phyloP scores from a whole-genome alignment of 64 coral and sea anemone genomes.

The Porites australiensis region DNA sequence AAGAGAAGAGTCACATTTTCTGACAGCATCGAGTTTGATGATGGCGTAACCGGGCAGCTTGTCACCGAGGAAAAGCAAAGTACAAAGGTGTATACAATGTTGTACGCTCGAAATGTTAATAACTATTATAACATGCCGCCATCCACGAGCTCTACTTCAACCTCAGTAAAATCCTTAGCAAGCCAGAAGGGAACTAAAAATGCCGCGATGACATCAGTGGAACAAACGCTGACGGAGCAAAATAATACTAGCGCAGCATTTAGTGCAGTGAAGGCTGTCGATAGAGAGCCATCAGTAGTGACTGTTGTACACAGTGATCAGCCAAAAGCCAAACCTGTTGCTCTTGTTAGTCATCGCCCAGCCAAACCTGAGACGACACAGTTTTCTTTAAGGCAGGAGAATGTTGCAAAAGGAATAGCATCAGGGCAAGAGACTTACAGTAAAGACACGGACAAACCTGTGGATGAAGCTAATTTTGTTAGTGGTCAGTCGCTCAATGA shows the following conservation, averaged over 20 bases:
- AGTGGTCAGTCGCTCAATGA: conserved; percentile 49
- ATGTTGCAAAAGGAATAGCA: not conserved
- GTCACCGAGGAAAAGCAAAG: conserved; percentile 89
- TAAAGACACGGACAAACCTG: not conserved
- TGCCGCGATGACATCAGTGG: not conserved
- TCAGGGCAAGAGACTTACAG: not conserved
- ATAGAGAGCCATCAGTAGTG: not conserved
- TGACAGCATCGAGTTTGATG: conserved; percentile 98
- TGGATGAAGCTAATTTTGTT: not conserved
- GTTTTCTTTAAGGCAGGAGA: not conserved
- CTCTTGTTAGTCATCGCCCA: not conserved
- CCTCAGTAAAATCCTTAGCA: not conserved
- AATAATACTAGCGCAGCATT: not conserved
- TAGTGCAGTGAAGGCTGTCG: not conserved
- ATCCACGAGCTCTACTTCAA: conserved; percentile 9
- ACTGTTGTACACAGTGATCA: conserved; percentile 27
- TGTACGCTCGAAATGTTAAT: conserved; percentile 59
- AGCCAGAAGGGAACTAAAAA: not conserved
- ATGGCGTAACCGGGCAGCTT: conserved; percentile 93
- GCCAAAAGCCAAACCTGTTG: conserved; percentile 11
- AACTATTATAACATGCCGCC: conserved; percentile 14
- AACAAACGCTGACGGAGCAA: not conserved
- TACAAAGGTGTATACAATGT: conserved; percentile 80
- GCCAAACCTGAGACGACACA: not conserved
- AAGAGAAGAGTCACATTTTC: conserved; percentile 91